Evolutionary conservation across 1,140 invertebrate genomes (phyloP).

Genomic region (Aphis gossypii): DNA sequence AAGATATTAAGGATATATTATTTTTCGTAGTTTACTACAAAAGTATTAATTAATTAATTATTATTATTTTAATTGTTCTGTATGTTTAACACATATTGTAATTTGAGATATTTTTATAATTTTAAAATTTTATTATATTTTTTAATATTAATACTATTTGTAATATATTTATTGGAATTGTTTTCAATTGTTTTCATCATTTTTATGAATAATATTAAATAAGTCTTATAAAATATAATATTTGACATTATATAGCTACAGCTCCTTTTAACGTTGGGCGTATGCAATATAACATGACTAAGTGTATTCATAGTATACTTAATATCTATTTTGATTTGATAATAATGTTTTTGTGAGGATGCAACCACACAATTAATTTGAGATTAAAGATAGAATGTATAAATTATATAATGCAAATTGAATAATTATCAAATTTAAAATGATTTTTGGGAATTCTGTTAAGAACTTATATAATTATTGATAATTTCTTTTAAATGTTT

Average conservation of each 20-base stretch:
- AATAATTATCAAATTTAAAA: too few species aligned
- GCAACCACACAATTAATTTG: not conserved
- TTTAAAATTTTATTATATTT: too few species aligned
- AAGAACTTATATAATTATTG: too few species aligned
- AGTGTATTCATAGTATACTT: not conserved
- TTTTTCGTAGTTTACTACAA: too few species aligned
- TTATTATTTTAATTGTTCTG: too few species aligned
- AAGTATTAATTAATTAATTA: too few species aligned
- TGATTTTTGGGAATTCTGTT: not conserved
- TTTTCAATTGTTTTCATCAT: not conserved
- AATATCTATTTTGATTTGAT: not conserved
- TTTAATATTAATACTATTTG: not conserved
- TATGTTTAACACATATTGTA: too few species aligned
- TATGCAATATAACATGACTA: constrained; percentile 6
- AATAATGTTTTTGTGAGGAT: not conserved
- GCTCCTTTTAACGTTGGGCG: not conserved
- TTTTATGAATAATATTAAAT: not conserved
- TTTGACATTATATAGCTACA: not conserved
- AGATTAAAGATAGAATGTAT: not conserved
- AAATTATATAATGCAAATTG: not conserved
- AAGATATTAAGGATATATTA: too few species aligned
- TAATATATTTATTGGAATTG: too few species aligned
- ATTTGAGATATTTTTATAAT: too few species aligned
- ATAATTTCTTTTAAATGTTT: too few species aligned
- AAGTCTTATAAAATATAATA: not conserved